Evolutionary conservation across 2,888 invertebrate genomes (phyloP), one percentile per base, ranked within the genome.

Genomic region (Agriopis marginaria): DNA sequence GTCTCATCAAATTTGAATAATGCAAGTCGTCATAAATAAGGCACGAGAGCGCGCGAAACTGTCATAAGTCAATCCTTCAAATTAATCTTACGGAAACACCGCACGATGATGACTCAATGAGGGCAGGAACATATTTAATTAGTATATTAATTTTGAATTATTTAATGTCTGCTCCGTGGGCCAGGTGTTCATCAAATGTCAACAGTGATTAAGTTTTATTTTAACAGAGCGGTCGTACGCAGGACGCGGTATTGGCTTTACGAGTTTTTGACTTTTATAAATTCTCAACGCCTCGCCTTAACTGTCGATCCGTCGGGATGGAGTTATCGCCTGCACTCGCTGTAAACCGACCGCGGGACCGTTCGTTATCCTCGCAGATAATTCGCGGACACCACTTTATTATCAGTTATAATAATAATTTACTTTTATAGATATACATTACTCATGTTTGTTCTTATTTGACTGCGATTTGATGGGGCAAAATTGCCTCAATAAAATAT

Each of bases 1-100:
- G 90, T 90, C 91, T 90, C 92, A 93, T 94, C 92, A 92, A 93
- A 93, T 93, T 93, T 93, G 89, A 93, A 93, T 93, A 93, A 92
- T 89, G 88, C 86, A 86, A 88, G 86, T 89, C 86, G 86, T 90
- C 87, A 89, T 91, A 92, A 92, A 92, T 90, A 89, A 88, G 83
- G 84, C 81, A 82, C 80, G 79, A 82, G 87, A 82, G 84, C 79
- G 84, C 79, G 89, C 89, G 83, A 89, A 89, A 89, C 86, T 84
- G 85, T 87, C 87, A 89, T 91, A 91, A 91, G 91, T 92, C 91
- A 92, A 92, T 91, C 88, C 86, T 82, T 89, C 86, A 86, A 85
- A 91, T 90, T 90, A 90, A 92, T 90, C 89, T 89, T 82, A 82
- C 83, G 83, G 88, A 84, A 89, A 89, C 90, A 87, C 86, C 86